phyloP scores from a whole-genome alignment of 2,797 vertebrate genomes.

The Pangasius krempfi region DNA sequence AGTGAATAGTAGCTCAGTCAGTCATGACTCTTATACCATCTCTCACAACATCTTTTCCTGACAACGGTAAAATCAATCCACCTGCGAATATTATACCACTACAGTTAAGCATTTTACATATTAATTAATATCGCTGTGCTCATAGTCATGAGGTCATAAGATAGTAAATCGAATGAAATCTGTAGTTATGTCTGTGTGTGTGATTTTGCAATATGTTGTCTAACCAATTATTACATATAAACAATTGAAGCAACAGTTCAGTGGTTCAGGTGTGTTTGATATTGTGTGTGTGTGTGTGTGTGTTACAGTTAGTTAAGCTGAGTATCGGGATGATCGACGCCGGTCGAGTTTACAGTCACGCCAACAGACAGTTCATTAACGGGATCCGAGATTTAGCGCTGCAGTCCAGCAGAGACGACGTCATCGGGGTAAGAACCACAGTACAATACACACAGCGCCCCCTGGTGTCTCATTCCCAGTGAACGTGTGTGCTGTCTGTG shows the following conservation, averaged over 20 bases:
- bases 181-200: no score
- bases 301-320: conserved; percentile 81
- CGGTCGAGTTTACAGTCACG: conserved; percentile 82
- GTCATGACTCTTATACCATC: no score
- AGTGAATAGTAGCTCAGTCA: neutral
- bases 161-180: no score
- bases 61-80: no score
- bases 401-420: conserved; percentile 79
- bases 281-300: conserved; percentile 29
- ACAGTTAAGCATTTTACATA: no score
- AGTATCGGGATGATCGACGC: conserved; percentile 86
- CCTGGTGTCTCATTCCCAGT: neutral
- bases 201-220: neutral
- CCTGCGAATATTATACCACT: no score
- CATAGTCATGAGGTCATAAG: no score
- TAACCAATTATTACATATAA: neutral
- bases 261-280: neutral
- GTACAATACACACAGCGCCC: neutral
- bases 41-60: no score
- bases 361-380: conserved; percentile 86
- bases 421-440: conserved; percentile 77
- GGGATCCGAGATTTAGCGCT: conserved; percentile 84
- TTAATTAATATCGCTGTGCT: no score
- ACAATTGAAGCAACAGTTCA: neutral
- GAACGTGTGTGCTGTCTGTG: neutral